Evolutionary conservation across 64 coral and sea anemone genomes (phyloP).

Genomic region (Pocillopora verrucosa): DNA sequence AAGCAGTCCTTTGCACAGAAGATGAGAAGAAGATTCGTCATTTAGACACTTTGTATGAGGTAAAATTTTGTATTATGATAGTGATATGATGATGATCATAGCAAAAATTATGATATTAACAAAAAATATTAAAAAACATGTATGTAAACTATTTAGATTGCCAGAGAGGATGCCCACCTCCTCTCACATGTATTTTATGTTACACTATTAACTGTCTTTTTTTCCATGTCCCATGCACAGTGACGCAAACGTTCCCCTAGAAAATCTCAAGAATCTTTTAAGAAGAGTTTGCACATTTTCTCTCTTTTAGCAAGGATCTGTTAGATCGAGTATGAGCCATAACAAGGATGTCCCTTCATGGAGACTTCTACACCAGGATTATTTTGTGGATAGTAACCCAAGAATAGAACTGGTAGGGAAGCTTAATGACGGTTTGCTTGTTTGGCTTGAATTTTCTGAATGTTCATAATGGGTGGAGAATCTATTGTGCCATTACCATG

Average conservation of each 20-base stretch:
- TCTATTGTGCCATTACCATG: no score
- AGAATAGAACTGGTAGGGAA: constrained; percentile 39
- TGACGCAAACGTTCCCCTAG: no score
- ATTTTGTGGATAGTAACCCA: constrained; percentile 46
- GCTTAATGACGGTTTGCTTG: background rate
- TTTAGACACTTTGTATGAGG: constrained; percentile 57
- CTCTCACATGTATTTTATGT: no score
- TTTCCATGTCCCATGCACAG: no score
- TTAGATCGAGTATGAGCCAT: background rate
- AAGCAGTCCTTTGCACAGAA: constrained; percentile 41
- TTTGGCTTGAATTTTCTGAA: no score
- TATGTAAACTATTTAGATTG: no score
- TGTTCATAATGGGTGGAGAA: no score
- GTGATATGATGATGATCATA: no score
- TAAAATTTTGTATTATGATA: background rate
- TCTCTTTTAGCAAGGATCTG: constrained; percentile 39
- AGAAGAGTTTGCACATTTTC: background rate
- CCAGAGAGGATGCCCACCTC: no score
- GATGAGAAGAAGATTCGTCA: constrained; percentile 59
- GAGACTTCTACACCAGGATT: constrained; percentile 29
- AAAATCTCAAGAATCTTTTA: background rate
- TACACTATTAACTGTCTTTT: no score
- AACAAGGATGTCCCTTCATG: constrained; percentile 6
- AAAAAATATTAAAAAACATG: no score
- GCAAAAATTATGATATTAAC: no score